phyloP scores from a whole-genome alignment of 2,888 invertebrate species.

The Trypoxylon attenuatum region DNA sequence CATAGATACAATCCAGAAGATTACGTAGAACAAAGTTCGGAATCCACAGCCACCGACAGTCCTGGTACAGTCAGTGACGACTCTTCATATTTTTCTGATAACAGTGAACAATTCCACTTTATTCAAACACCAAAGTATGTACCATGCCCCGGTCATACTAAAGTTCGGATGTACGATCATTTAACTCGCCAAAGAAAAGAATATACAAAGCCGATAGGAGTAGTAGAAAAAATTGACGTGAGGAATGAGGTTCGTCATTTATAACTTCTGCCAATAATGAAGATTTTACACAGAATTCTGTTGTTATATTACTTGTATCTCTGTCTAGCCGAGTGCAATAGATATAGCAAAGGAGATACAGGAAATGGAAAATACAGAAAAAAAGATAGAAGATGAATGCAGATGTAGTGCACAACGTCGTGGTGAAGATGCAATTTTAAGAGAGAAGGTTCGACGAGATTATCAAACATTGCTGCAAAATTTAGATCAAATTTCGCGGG shows the following conservation, averaged over 20 bases:
- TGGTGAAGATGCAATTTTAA: constrained; percentile 65
- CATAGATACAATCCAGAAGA: constrained; percentile 66
- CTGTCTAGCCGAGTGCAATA: constrained; percentile 64
- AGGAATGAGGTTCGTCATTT: constrained; percentile 56
- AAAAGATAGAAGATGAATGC: constrained; percentile 48
- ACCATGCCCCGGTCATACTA: constrained; percentile 47
- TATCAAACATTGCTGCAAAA: constrained; percentile 64
- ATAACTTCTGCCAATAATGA: background rate
- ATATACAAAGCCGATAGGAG: constrained; percentile 60
- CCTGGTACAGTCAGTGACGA: constrained; percentile 66
- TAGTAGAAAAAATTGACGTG: constrained; percentile 64
- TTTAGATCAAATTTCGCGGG: constrained; percentile 59
- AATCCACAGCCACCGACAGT: constrained; percentile 52
- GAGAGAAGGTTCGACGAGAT: constrained; percentile 67
- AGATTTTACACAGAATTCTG: background rate
- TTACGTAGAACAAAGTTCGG: constrained; percentile 61
- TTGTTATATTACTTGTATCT: background rate
- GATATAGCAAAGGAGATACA: constrained; percentile 60
- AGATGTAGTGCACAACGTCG: constrained; percentile 57
- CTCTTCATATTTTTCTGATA: constrained; percentile 69
- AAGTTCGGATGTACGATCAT: constrained; percentile 67
- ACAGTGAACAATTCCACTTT: constrained; percentile 36
- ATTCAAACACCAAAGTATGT: constrained; percentile 46
- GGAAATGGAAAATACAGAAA: constrained; percentile 44
- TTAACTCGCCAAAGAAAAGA: constrained; percentile 59